These are phyloP conservation scores for Heptranchias perlo DNA, from an alignment of 2,113 vertebrate genomes.

Conservation along the genomic window DNA sequence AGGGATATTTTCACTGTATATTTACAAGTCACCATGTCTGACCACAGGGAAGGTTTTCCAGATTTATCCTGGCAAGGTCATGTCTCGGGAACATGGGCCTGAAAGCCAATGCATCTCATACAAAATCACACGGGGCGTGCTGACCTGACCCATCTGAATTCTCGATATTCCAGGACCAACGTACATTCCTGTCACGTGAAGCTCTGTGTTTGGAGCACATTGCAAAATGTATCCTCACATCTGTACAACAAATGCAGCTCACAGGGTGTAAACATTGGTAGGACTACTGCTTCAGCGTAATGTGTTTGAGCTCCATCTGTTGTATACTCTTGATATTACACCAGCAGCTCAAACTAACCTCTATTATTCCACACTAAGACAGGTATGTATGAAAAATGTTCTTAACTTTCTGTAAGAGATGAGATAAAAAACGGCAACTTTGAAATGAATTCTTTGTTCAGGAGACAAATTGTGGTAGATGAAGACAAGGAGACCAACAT, in stretches of 20 bases:
- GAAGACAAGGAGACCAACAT: neutral
- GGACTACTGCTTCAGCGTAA: neutral
- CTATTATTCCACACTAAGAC: neutral
- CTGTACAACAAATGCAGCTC: neutral
- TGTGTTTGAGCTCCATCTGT: neutral
- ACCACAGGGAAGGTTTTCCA: neutral
- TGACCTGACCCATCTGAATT: neutral
- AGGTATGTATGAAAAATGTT: neutral
- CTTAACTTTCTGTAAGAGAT: neutral
- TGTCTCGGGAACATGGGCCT: neutral
- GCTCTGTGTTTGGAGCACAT: neutral
- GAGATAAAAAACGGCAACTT: neutral
- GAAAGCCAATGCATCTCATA: no score
- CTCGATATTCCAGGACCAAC: no score
- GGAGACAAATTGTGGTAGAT: neutral
- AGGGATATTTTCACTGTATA: neutral
- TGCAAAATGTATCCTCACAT: neutral
- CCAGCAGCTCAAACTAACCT: neutral
- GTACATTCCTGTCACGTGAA: neutral
- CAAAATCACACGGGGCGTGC: neutral
- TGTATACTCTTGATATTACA: neutral
- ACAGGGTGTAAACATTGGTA: neutral
- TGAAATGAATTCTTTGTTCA: neutral
- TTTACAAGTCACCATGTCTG: neutral
- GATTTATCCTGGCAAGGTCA: neutral